phyloP scores from a whole-genome alignment of 2,888 invertebrate genomes.

The Pachydiplax longipennis region DNA sequence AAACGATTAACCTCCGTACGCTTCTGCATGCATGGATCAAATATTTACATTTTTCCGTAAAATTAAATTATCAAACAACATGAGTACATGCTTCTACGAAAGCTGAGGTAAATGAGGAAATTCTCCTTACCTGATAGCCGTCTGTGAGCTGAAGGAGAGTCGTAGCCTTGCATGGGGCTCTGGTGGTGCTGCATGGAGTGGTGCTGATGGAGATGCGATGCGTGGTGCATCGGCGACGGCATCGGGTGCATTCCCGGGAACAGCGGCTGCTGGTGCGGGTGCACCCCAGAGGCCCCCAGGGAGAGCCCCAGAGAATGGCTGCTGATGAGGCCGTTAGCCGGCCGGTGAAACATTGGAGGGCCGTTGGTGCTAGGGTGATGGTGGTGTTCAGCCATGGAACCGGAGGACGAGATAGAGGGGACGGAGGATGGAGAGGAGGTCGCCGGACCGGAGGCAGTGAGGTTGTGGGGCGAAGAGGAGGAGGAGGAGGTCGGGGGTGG shows the following conservation, averaged over 20 bases:
- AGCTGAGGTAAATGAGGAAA: too few species aligned
- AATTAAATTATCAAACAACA: too few species aligned
- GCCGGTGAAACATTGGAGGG: constrained; percentile 13
- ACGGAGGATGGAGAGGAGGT: constrained; percentile 16
- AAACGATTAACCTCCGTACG: too few species aligned
- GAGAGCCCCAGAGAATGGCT: constrained; percentile 9
- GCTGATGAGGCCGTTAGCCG: constrained; percentile 3
- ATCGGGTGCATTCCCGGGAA: constrained; percentile 33
- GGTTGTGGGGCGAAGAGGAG: constrained; percentile 2
- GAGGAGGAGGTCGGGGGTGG: constrained; percentile 8
- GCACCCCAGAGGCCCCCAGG: constrained; percentile 11
- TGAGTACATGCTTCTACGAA: too few species aligned
- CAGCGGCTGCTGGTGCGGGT: constrained; percentile 14
- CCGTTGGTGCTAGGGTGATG: neutral
- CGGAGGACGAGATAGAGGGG: constrained; percentile 46
- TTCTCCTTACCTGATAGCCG: neutral
- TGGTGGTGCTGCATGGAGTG: constrained; percentile 23
- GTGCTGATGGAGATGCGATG: constrained; percentile 7
- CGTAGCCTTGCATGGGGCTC: constrained; percentile 10
- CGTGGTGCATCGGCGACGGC: constrained; percentile 37
- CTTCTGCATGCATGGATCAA: too few species aligned
- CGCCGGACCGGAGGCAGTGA: neutral
- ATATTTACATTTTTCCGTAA: too few species aligned
- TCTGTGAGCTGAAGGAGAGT: neutral
- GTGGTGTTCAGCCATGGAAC: constrained; percentile 53